Evolutionary conservation across 1,140 invertebrate species (phyloP).

Genomic region (Aplysia californica): DNA sequence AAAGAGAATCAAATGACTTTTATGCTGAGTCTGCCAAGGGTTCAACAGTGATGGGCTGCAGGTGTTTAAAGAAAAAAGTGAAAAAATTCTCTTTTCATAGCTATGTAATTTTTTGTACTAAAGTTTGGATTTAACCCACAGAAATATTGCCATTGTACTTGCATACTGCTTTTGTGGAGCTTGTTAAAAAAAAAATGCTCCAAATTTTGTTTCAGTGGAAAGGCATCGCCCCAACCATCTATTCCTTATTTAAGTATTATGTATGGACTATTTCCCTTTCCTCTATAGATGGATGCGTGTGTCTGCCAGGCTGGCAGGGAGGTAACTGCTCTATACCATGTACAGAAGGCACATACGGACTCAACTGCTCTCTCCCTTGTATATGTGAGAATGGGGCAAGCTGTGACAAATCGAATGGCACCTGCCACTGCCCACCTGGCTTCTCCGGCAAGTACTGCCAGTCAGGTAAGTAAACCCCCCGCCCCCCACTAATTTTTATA

Average conservation of each 20-base stretch:
- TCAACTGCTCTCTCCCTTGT: slow-evolving; percentile 79
- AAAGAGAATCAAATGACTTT: too few species aligned
- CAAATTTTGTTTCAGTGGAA: background rate
- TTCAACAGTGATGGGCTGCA: too few species aligned
- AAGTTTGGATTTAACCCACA: background rate
- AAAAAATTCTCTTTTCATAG: too few species aligned
- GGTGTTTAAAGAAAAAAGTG: too few species aligned
- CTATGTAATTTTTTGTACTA: background rate
- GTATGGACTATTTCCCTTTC: too few species aligned
- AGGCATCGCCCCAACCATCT: too few species aligned
- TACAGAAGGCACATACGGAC: slow-evolving; percentile 79
- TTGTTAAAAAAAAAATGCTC: background rate
- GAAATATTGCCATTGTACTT: background rate
- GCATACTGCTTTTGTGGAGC: background rate
- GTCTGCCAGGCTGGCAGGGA: slow-evolving; percentile 52
- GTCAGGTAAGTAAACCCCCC: slow-evolving; percentile 45
- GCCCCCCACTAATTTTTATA: too few species aligned
- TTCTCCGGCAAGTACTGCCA: slow-evolving; percentile 54
- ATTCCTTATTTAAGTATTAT: too few species aligned
- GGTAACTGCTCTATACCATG: slow-evolving; percentile 69
- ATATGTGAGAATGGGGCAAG: slow-evolving; percentile 77
- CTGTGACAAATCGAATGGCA: slow-evolving; percentile 48
- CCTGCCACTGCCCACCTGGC: slow-evolving; percentile 53
- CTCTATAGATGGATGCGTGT: slow-evolving; percentile 54
- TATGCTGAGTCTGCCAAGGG: too few species aligned